A percentile compares a stretch with the other conserved stretches of the same genome.
These are phyloP conservation scores for Pantelozetes paolii DNA, from an alignment of 2,888 invertebrate genomes.

Conservation along the genomic window DNA sequence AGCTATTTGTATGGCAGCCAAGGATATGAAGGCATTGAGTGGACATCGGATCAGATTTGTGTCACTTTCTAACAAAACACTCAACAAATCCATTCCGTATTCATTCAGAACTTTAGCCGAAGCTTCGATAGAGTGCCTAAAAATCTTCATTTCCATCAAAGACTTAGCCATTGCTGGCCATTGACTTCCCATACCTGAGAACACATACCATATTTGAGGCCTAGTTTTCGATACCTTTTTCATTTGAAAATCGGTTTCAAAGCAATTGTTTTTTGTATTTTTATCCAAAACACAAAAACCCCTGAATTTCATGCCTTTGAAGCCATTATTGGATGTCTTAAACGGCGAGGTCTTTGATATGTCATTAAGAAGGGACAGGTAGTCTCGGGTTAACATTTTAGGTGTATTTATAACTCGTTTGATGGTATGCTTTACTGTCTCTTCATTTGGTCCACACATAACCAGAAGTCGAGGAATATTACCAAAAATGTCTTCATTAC, in stretches of 20 bases:
- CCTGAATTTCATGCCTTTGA: conserved; percentile 29
- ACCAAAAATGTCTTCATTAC: conserved; percentile 5
- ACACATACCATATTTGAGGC: conserved; percentile 40
- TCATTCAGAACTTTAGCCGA: conserved; percentile 52
- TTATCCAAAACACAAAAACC: not conserved
- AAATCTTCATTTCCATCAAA: conserved; percentile 55
- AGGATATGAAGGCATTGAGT: conserved; percentile 4
- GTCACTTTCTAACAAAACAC: conserved; percentile 50
- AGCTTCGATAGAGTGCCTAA: conserved; percentile 54
- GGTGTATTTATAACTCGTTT: conserved; percentile 49
- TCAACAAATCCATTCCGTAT: conserved; percentile 54
- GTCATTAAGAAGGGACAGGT: conserved; percentile 32
- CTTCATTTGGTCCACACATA: conserved; percentile 38
- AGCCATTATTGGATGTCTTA: not conserved
- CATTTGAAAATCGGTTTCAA: not conserved
- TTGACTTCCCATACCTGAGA: conserved; percentile 54
- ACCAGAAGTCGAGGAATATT: conserved; percentile 57
- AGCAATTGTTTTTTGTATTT: not conserved
- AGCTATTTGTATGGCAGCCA: conserved; percentile 47
- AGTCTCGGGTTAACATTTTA: conserved; percentile 29
- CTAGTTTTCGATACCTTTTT: conserved; percentile 31
- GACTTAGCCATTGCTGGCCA: conserved; percentile 58
- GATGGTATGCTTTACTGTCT: conserved; percentile 12
- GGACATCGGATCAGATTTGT: not conserved
- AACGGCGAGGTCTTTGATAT: conserved; percentile 13